Conservation (phyloP, 2,113 vertebrate species). For the Melospiza melodia region DNA sequence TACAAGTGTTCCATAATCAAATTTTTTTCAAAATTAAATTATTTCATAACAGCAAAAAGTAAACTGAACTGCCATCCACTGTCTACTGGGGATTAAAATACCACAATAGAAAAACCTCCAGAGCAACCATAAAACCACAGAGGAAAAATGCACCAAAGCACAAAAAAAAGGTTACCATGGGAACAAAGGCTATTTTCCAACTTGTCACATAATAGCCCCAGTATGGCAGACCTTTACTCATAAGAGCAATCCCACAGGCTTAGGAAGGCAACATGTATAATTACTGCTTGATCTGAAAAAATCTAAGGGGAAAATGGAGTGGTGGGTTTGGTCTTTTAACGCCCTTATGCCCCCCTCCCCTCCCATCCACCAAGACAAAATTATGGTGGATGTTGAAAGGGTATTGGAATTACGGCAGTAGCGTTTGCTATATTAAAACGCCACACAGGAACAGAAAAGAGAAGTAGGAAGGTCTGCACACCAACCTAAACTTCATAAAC, state of each 20-base stretch:
- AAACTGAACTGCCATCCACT: background rate
- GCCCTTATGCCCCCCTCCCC: background rate
- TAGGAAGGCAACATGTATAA: background rate
- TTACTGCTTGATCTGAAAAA: slow-evolving; percentile 8
- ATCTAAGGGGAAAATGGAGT: background rate
- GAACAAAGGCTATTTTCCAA: slow-evolving; percentile 64
- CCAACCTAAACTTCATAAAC: background rate
- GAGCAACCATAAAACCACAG: slow-evolving; percentile 62
- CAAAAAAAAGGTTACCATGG: slow-evolving; percentile 67
- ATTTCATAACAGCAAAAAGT: slow-evolving; percentile 14
- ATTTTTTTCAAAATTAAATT: background rate
- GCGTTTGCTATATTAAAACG: background rate
- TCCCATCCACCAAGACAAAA: background rate
- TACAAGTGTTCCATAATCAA: background rate
- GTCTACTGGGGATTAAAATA: slow-evolving; percentile 42
- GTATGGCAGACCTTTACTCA: slow-evolving; percentile 50
- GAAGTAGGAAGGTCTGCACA: background rate
- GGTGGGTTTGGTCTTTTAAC: background rate
- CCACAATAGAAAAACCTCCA: slow-evolving; percentile 51
- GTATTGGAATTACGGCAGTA: background rate
- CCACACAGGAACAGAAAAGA: background rate
- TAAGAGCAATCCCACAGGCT: slow-evolving; percentile 48
- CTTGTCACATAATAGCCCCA: slow-evolving; percentile 64
- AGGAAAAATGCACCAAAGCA: slow-evolving; percentile 50
- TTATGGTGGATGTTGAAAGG: background rate